Evolutionary conservation across 2,113 vertebrate species (phyloP).

Genomic region (Aldabrachelys gigantea): DNA sequence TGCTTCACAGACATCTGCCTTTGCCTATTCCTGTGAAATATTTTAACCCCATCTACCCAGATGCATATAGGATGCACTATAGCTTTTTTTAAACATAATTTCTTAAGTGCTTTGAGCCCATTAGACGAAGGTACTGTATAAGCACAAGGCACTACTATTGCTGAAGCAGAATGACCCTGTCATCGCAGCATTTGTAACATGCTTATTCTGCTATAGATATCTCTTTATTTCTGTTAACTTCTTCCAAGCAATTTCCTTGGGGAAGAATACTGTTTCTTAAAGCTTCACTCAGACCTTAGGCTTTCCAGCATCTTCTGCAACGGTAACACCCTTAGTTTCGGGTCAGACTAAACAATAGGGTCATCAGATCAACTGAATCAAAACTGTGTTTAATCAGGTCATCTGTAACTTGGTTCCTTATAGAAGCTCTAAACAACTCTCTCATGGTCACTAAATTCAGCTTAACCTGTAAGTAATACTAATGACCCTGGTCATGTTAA

Average conservation of each 20-base stretch:
- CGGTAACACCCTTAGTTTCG: neutral
- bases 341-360: neutral
- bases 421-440: neutral
- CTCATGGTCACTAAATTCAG: neutral
- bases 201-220: neutral
- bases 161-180: neutral
- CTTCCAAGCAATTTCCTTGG: neutral
- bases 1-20: neutral
- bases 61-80: neutral
- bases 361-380: neutral
- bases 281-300: neutral
- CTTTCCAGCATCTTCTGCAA: neutral
- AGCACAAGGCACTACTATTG: accelerated
- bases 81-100: neutral
- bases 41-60: neutral
- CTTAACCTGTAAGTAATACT: neutral
- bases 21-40: neutral
- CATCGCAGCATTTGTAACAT: neutral
- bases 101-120: neutral
- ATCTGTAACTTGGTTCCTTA: neutral
- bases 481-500: neutral
- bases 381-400: neutral
- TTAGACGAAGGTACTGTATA: neutral
- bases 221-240: neutral
- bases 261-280: neutral